Evolutionary conservation across 2,797 vertebrate species (phyloP).

Genomic region (Catostomus latipinnis): DNA sequence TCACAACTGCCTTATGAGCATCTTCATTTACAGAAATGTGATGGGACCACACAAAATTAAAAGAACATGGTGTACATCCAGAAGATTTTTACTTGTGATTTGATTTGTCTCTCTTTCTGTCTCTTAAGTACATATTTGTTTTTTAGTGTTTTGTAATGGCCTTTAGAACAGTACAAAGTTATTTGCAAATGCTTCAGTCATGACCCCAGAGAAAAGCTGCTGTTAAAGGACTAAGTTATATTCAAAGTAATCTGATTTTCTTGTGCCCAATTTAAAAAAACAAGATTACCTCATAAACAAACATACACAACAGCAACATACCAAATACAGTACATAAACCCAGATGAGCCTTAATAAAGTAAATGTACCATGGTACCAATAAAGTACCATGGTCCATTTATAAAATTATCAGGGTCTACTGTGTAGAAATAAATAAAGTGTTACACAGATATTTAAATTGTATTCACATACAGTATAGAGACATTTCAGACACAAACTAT

Average conservation of each 20-base stretch:
- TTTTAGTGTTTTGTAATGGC: conserved; percentile 21
- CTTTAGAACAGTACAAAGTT: background rate
- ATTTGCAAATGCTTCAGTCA: conserved; percentile 24
- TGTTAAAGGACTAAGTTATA: background rate
- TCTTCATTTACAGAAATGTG: conserved; percentile 29
- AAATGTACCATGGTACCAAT: no score
- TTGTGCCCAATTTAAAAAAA: conserved; percentile 12
- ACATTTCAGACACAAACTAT: background rate
- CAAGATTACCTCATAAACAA: conserved; percentile 19
- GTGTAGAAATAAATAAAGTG: background rate
- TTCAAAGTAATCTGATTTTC: conserved; percentile 22
- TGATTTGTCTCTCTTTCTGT: background rate
- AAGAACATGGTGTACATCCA: background rate
- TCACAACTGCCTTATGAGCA: conserved; percentile 28
- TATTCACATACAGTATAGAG: background rate
- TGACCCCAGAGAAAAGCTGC: conserved; percentile 10
- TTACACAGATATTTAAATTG: background rate
- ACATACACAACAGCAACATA: background rate
- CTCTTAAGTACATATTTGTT: conserved; percentile 11
- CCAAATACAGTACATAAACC: background rate
- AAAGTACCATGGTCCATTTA: background rate
- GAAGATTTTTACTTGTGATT: background rate
- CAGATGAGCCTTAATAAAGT: conserved; percentile 22
- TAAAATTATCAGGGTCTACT: background rate
- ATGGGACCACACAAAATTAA: conserved; percentile 32